Percentiles rank a stretch among this genome's conserved stretches.
phyloP scores from a whole-genome alignment of 2,888 invertebrate genomes.

The Ennomos erosarius region DNA sequence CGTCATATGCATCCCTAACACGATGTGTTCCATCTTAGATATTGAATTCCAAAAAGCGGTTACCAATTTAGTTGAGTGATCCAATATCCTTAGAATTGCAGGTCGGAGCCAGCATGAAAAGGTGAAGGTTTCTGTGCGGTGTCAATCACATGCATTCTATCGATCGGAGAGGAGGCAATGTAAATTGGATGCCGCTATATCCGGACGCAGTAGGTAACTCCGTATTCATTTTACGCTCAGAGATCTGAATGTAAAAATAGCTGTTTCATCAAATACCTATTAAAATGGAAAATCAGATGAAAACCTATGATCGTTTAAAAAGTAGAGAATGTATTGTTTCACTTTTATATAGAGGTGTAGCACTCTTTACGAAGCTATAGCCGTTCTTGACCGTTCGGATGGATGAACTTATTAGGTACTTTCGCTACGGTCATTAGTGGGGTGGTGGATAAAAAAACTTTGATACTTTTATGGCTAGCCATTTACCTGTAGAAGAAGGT shows the following conservation, averaged over 20 bases:
- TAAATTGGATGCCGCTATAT: constrained; percentile 15
- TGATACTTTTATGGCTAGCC: too few relatives aligned
- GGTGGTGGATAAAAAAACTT: too few relatives aligned
- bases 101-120: constrained; percentile 22
- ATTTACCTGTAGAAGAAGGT: too few relatives aligned
- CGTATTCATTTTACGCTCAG: constrained; percentile 4
- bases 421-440: too few relatives aligned
- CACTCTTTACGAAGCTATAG: too few relatives aligned
- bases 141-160: constrained; percentile 26
- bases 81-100: constrained; percentile 37
- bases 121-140: constrained; percentile 23
- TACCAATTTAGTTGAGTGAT: constrained; percentile 41
- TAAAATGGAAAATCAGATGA: too few relatives aligned
- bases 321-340: too few relatives aligned
- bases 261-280: too few relatives aligned
- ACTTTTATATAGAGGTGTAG: too few relatives aligned
- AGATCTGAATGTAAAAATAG: not conserved
- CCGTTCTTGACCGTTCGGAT: too few relatives aligned
- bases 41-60: constrained; percentile 39
- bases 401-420: too few relatives aligned
- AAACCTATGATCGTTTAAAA: too few relatives aligned
- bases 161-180: constrained; percentile 11
- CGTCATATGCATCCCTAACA: constrained; percentile 15
- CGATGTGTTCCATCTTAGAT: constrained; percentile 25
- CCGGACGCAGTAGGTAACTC: constrained; percentile 6